Percentiles rank a stretch among this genome's conserved stretches.
phyloP scores from a whole-genome alignment of 2,888 invertebrate species.

The Eristalinus sepulchralis region DNA sequence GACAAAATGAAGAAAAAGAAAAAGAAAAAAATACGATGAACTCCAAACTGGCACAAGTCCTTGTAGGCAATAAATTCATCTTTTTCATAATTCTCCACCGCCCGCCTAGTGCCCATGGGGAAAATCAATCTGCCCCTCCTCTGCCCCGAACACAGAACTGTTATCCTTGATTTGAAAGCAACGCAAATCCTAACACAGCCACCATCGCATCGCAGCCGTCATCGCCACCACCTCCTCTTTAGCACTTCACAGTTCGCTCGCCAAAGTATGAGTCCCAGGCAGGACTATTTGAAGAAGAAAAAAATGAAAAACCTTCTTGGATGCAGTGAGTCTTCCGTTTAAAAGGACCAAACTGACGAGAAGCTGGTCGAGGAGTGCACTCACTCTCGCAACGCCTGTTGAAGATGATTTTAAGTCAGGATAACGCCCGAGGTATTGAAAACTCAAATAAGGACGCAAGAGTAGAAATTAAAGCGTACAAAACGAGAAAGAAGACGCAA shows the following conservation, averaged over 20 bases:
- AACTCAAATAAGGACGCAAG: slow-evolving; percentile 55
- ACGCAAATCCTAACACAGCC: slow-evolving; percentile 19
- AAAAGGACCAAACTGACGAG: slow-evolving; percentile 51
- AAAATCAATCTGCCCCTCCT: slow-evolving; percentile 29
- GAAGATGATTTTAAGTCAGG: slow-evolving; percentile 53
- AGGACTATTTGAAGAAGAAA: background rate
- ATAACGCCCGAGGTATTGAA: slow-evolving; percentile 63
- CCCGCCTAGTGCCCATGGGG: background rate
- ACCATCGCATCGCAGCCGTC: background rate
- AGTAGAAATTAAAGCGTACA: slow-evolving; percentile 37
- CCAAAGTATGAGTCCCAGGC: slow-evolving; percentile 1
- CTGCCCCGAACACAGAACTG: slow-evolving; percentile 22
- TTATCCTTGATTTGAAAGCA: slow-evolving; percentile 59
- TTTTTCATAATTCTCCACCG: slow-evolving; percentile 2
- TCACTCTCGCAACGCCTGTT: slow-evolving; percentile 21
- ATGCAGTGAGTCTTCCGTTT: slow-evolving; percentile 31
- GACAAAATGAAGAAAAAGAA: background rate
- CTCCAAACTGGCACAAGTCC: slow-evolving; percentile 12
- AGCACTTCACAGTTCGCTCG: slow-evolving; percentile 40
- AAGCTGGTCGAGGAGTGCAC: slow-evolving; percentile 10
- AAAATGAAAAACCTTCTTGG: background rate
- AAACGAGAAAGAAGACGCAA: background rate
- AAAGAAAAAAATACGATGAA: background rate
- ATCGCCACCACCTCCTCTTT: background rate
- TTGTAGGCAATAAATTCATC: slow-evolving; percentile 17